phyloP scores from a whole-genome alignment of 2,797 vertebrate genomes.

The Periophthalmus magnuspinnatus region DNA sequence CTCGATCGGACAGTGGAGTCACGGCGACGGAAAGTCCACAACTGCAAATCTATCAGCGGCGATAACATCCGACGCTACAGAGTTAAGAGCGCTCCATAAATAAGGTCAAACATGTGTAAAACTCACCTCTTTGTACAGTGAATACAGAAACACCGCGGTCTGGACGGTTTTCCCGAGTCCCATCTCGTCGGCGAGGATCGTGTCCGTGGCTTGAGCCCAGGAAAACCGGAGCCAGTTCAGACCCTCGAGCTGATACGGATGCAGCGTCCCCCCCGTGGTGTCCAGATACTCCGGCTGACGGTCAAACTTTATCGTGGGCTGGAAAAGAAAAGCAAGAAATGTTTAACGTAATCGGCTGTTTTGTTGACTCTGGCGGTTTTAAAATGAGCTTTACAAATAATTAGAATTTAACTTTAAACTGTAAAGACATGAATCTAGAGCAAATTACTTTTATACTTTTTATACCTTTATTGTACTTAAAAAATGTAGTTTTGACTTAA shows the following conservation, averaged over 20 bases:
- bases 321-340: conserved; percentile 9
- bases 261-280: conserved; percentile 89
- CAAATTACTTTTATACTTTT: too few relatives aligned
- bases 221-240: conserved; percentile 98
- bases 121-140: conserved; percentile 94
- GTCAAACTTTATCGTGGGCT: conserved; percentile 99
- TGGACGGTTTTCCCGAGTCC: conserved; percentile 97
- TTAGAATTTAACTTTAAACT: too few relatives aligned
- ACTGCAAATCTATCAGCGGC: too few relatives aligned
- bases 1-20: too few relatives aligned
- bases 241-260: conserved; percentile 97
- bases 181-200: conserved; percentile 98
- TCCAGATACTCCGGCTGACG: conserved; percentile 94
- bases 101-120: neutral
- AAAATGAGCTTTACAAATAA: too few relatives aligned
- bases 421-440: too few relatives aligned
- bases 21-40: too few relatives aligned
- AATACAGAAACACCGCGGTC: conserved; percentile 96
- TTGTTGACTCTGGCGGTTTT: neutral
- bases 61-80: too few relatives aligned
- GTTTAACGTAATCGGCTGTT: neutral
- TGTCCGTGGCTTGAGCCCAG: conserved; percentile 98
- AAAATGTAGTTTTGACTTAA: too few relatives aligned
- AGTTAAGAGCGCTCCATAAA: too few relatives aligned
- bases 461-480: too few relatives aligned